Conservation (phyloP, 2,888 invertebrate genomes). For the Choreutis nemorana region DNA sequence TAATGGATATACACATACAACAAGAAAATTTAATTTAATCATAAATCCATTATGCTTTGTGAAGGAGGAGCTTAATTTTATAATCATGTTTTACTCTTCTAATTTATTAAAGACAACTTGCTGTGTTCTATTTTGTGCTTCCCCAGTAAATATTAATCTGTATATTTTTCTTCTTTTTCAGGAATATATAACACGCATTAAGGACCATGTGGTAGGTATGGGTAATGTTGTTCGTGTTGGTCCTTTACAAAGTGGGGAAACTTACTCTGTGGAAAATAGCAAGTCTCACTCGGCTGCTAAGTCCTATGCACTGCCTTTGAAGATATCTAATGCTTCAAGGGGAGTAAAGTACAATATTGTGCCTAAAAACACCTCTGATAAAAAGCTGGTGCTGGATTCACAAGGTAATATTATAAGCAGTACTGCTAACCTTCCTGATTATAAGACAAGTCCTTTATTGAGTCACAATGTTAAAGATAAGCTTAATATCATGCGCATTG, state of each 20-base stretch:
- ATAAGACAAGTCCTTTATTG: conserved; percentile 54
- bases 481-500: conserved; percentile 58
- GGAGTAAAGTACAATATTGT: conserved; percentile 58
- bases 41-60: too few species aligned
- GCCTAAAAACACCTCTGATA: conserved; percentile 58
- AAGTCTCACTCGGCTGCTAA: conserved; percentile 45
- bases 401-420: conserved; percentile 60
- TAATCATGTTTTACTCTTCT: too few species aligned
- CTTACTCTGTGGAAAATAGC: conserved; percentile 48
- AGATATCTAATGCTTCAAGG: conserved; percentile 52
- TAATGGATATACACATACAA: too few species aligned
- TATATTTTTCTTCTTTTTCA: conserved; percentile 21
- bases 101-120: too few species aligned
- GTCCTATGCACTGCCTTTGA: conserved; percentile 55
- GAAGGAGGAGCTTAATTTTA: too few species aligned
- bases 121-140: too few species aligned
- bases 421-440: conserved; percentile 54
- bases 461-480: conserved; percentile 58
- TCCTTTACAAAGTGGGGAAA: conserved; percentile 53
- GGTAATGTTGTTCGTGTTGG: conserved; percentile 73
- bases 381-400: conserved; percentile 52
- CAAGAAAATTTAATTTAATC: too few species aligned
- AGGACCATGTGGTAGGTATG: conserved; percentile 77
- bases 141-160: too few species aligned
- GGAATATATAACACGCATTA: conserved; percentile 65